A percentile compares a stretch with the other conserved stretches of the same genome.
Conservation (phyloP, 2,888 invertebrate species). For the Macaria liturata region DNA sequence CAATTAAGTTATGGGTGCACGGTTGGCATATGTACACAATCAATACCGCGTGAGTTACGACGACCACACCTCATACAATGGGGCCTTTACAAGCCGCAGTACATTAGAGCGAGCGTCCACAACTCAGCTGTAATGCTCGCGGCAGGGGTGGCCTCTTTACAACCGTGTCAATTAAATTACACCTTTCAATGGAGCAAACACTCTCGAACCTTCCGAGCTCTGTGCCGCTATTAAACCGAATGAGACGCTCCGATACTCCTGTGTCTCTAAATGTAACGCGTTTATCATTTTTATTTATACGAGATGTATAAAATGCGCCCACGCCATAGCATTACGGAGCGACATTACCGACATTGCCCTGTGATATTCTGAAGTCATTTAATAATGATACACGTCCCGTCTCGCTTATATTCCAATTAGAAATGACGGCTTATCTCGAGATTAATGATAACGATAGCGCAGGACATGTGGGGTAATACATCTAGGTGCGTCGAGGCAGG, state of each 20-base stretch:
- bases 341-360: constrained; percentile 15
- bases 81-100: constrained; percentile 21
- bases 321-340: constrained; percentile 19
- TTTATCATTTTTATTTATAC: constrained; percentile 35
- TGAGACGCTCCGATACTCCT: constrained; percentile 27
- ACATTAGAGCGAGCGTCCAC: constrained; percentile 21
- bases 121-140: constrained; percentile 19
- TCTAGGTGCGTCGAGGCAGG: constrained; percentile 50
- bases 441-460: constrained; percentile 63
- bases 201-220: constrained; percentile 21
- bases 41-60: constrained; percentile 19
- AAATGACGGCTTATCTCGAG: constrained; percentile 62
- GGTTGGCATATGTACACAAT: constrained; percentile 16
- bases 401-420: constrained; percentile 67
- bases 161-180: constrained; percentile 32
- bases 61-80: constrained; percentile 26
- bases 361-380: constrained; percentile 35
- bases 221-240: constrained; percentile 27
- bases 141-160: constrained; percentile 28
- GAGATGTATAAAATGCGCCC: constrained; percentile 29
- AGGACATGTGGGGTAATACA: constrained; percentile 63
- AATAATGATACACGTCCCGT: constrained; percentile 48
- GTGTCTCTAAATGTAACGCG: constrained; percentile 28
- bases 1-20: constrained; percentile 6
- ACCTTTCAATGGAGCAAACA: constrained; percentile 25